phyloP scores from a whole-genome alignment of 2,797 vertebrate species.

The Spondyliosoma cantharus region DNA sequence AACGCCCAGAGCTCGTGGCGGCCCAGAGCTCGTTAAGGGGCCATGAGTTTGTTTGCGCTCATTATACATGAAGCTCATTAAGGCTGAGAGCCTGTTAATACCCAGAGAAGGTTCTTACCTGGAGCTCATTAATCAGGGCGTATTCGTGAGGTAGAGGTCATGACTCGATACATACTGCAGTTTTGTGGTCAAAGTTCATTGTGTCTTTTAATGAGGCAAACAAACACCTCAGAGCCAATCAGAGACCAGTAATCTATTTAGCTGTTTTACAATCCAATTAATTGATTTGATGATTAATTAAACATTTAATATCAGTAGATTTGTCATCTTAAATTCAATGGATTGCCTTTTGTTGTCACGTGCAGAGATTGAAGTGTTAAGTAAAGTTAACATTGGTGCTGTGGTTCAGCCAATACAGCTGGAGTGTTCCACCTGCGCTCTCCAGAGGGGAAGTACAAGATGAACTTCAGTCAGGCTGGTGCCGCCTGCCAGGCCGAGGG shows the following conservation, averaged over 20 bases:
- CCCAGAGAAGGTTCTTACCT: neutral
- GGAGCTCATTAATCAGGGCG: constrained; percentile 5
- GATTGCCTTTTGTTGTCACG: neutral
- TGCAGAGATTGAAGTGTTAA: neutral
- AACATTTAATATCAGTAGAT: neutral
- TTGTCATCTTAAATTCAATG: neutral
- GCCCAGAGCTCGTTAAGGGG: constrained; percentile 2
- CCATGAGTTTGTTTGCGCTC: neutral
- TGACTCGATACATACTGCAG: neutral
- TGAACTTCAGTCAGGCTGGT: constrained; percentile 88
- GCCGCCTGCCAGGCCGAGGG: constrained; percentile 86
- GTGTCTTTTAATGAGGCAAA: neutral
- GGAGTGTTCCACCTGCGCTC: constrained; percentile 94
- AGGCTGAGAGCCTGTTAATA: neutral
- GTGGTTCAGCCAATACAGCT: constrained; percentile 87
- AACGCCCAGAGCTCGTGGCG: neutral
- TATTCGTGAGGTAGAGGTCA: neutral
- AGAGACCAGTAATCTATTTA: neutral
- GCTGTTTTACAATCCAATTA: neutral
- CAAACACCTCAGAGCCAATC: neutral
- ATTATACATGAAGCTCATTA: neutral
- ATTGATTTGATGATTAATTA: no score
- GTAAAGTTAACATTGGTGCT: constrained; percentile 8
- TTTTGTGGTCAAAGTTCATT: neutral
- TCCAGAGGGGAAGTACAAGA: constrained; percentile 85